These are phyloP conservation scores for Euproctis similis DNA, from an alignment of 2,888 invertebrate species.

Conservation along the genomic window DNA sequence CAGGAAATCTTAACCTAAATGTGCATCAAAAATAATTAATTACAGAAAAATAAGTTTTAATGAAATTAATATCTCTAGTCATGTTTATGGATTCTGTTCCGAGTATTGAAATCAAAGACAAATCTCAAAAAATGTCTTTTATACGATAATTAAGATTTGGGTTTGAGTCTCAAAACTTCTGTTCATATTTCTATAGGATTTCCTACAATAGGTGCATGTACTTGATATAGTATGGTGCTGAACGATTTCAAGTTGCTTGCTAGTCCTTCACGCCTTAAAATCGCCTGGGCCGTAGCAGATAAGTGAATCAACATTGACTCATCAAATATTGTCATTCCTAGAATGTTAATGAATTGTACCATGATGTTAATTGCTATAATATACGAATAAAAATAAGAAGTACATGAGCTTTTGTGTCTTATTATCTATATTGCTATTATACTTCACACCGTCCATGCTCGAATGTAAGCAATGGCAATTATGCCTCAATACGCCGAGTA, in stretches of 20 bases:
- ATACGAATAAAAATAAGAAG: constrained; percentile 52
- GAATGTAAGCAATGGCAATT: too few species aligned
- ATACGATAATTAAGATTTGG: background rate
- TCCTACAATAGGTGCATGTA: background rate
- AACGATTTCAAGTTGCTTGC: constrained; percentile 33
- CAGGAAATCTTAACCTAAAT: too few species aligned
- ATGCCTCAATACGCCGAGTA: too few species aligned
- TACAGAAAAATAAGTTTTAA: too few species aligned
- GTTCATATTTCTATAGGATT: background rate
- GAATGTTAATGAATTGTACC: constrained; percentile 48
- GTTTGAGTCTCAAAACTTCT: background rate
- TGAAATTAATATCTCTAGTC: too few species aligned
- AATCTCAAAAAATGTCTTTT: too few species aligned
- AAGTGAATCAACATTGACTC: constrained; percentile 35
- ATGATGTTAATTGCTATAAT: constrained; percentile 44
- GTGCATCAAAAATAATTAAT: too few species aligned
- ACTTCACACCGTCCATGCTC: too few species aligned
- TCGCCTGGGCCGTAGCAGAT: constrained; percentile 32
- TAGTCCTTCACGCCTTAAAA: constrained; percentile 36
- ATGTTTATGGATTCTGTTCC: too few species aligned
- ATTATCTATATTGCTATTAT: constrained; percentile 7
- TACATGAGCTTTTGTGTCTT: constrained; percentile 29
- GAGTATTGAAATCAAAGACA: too few species aligned
- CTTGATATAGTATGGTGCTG: constrained; percentile 13
- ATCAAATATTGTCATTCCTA: constrained; percentile 44